Evolutionary conservation across 2,113 vertebrate species (phyloP).

Genomic region (Crotophaga sulcirostris): DNA sequence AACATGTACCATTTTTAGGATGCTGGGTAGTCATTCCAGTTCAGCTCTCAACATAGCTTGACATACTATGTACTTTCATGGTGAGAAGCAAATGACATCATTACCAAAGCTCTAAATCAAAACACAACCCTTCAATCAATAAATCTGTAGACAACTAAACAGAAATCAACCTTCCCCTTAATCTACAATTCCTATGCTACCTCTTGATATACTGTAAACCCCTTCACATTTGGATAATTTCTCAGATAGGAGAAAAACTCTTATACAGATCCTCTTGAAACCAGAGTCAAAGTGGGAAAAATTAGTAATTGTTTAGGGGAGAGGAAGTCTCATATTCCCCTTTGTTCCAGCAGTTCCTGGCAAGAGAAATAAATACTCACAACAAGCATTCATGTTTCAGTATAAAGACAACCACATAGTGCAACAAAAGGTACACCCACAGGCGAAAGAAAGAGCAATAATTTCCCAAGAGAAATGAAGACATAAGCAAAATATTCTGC

Average conservation of each 20-base stretch:
- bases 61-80: not conserved
- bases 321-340: slow-evolving; percentile 29
- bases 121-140: not conserved
- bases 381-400: not conserved
- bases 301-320: not conserved
- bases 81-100: not conserved
- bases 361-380: slow-evolving; percentile 1
- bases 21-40: not conserved
- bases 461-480: slow-evolving; percentile 43
- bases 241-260: not conserved
- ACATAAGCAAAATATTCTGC: slow-evolving; percentile 19
- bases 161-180: not conserved
- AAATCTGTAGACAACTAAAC: not conserved
- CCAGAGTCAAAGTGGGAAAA: not conserved
- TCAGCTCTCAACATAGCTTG: not conserved
- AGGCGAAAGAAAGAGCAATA: not conserved
- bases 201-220: not conserved
- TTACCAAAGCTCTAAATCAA: not conserved
- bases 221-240: not conserved
- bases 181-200: not conserved
- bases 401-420: not conserved
- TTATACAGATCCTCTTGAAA: not conserved
- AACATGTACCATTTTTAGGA: not conserved
- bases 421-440: not conserved
- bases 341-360: slow-evolving; percentile 45